These are phyloP conservation scores for Eptesicus fuscus DNA, from an alignment of 2,113 vertebrate genomes.

Conservation along the genomic window DNA sequence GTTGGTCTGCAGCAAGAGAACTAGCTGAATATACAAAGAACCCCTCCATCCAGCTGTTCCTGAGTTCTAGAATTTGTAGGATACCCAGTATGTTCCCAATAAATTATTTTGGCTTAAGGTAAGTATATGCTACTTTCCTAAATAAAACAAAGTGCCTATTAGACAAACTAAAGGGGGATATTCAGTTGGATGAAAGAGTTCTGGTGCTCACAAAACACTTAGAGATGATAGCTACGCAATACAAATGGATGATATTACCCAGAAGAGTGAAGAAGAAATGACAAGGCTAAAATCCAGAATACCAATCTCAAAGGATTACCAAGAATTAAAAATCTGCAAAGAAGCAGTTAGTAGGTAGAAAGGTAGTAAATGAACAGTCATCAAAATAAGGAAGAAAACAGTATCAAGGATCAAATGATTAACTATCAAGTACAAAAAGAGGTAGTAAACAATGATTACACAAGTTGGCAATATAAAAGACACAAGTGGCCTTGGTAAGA, in stretches of 20 bases:
- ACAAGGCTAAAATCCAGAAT: background rate
- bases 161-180: background rate
- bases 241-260: background rate
- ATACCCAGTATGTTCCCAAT: background rate
- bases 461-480: background rate
- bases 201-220: background rate
- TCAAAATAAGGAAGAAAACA: background rate
- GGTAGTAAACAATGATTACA: background rate
- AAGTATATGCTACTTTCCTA: background rate
- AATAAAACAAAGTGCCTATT: background rate
- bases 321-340: background rate
- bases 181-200: background rate
- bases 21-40: background rate
- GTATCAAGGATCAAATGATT: background rate
- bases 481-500: background rate
- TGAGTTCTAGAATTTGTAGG: background rate
- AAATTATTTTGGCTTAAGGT: slow-evolving; percentile 12
- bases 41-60: background rate
- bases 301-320: background rate
- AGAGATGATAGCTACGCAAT: background rate
- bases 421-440: background rate
- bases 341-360: background rate
- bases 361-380: background rate
- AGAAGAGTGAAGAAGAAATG: background rate
- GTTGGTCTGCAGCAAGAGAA: background rate